phyloP scores from a whole-genome alignment of 2,888 invertebrate genomes.

The Rhodophaea formosa region DNA sequence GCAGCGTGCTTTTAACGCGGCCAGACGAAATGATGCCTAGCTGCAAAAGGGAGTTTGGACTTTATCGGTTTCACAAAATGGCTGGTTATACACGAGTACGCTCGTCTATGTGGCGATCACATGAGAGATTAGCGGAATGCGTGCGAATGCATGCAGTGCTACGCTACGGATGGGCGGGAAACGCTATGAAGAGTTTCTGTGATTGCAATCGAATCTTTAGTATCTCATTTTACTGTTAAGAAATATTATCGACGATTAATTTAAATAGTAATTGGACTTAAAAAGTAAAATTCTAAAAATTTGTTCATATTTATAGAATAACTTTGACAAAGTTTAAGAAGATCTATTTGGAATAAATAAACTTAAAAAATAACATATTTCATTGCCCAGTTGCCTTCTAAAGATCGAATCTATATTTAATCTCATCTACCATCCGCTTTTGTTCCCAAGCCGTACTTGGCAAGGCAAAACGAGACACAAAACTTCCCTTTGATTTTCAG shows the following conservation, averaged over 20 bases:
- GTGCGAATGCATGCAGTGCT: slow-evolving; percentile 74
- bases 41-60: slow-evolving; percentile 66
- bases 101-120: slow-evolving; percentile 73
- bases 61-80: slow-evolving; percentile 73
- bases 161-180: slow-evolving; percentile 71
- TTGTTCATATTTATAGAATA: no score
- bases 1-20: slow-evolving; percentile 77
- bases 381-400: neutral
- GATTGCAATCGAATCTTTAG: slow-evolving; percentile 45
- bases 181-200: slow-evolving; percentile 55
- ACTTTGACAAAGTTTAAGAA: neutral
- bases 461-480: slow-evolving; percentile 38
- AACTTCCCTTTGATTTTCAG: slow-evolving; percentile 61
- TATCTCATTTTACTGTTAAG: neutral
- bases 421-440: slow-evolving; percentile 17
- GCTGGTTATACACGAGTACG: slow-evolving; percentile 61
- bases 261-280: no score
- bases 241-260: neutral
- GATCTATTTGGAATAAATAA: neutral
- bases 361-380: neutral
- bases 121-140: slow-evolving; percentile 77
- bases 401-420: slow-evolving; percentile 16
- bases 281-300: no score
- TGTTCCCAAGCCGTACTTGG: slow-evolving; percentile 19
- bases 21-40: slow-evolving; percentile 77